These are phyloP conservation scores for Cremastobaeus sp. DNA, from an alignment of 2,888 invertebrate species.

Conservation along the genomic window DNA sequence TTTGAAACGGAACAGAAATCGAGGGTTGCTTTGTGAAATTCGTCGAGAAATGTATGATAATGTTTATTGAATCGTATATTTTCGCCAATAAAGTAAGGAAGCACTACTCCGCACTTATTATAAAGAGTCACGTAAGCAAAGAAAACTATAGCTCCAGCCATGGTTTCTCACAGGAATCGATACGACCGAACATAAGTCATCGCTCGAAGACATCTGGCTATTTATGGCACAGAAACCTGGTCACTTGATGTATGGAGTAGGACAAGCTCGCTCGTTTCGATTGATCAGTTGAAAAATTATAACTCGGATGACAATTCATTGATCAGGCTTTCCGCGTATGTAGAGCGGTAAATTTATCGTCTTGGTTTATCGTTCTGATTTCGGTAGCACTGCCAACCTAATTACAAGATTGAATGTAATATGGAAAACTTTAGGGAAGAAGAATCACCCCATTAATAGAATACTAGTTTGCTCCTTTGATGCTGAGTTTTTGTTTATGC, in stretches of 20 bases:
- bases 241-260: constrained; percentile 21
- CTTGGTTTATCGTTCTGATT: no score
- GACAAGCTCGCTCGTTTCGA: constrained; percentile 11
- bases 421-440: no score
- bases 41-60: constrained; percentile 12
- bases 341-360: no score
- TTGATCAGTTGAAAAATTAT: no score
- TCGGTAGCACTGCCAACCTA: no score
- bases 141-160: constrained; percentile 58
- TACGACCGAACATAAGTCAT: constrained; percentile 60
- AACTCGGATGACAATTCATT: not conserved
- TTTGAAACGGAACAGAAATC: not conserved
- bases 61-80: constrained; percentile 32
- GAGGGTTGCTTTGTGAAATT: constrained; percentile 3
- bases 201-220: constrained; percentile 43
- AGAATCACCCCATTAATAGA: no score
- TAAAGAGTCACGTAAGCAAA: constrained; percentile 49
- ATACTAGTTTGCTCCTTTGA: not conserved
- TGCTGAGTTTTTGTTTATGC: constrained; percentile 48
- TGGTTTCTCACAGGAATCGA: constrained; percentile 64
- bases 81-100: constrained; percentile 27
- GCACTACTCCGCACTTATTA: constrained; percentile 32
- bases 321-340: constrained; percentile 3
- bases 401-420: no score
- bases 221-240: constrained; percentile 33